Conservation (phyloP, 2,797 vertebrate genomes). For the Chrosomus eos region DNA sequence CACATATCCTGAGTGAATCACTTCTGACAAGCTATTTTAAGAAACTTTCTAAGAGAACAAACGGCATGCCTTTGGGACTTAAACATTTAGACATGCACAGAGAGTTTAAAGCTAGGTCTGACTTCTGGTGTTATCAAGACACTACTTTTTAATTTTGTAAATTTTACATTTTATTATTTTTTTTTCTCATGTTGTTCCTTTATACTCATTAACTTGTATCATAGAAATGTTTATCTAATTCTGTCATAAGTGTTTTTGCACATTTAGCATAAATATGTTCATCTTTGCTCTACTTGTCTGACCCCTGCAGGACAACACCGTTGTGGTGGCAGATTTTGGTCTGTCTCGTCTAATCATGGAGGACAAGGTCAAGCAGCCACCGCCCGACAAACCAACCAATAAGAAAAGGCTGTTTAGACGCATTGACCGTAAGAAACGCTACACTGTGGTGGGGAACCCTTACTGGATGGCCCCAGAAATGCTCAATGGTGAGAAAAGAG, state of each 20-base stretch:
- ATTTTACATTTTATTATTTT: no score
- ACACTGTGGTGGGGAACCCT: slow-evolving; percentile 96
- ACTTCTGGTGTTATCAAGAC: neutral
- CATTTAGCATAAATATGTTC: neutral
- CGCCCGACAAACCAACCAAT: slow-evolving; percentile 75
- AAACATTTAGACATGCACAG: slow-evolving; percentile 1
- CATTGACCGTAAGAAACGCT: slow-evolving; percentile 88
- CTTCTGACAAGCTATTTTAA: neutral
- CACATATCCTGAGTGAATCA: neutral
- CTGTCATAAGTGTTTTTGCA: neutral
- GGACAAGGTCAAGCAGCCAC: slow-evolving; percentile 77
- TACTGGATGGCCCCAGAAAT: slow-evolving; percentile 99
- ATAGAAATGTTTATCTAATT: neutral
- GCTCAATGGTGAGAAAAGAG: slow-evolving; percentile 86
- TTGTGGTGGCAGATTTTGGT: slow-evolving; percentile 97
- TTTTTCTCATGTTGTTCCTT: neutral
- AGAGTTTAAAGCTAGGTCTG: slow-evolving; percentile 4
- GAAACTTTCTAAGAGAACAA: neutral
- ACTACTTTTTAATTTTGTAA: neutral
- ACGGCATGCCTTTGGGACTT: neutral
- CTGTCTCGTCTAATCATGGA: slow-evolving; percentile 89
- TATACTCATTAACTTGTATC: neutral
- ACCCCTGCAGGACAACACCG: slow-evolving; percentile 86
- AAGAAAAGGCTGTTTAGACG: slow-evolving; percentile 79
- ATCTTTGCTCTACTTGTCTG: neutral